These are phyloP conservation scores for Echinops telfairi DNA, from an alignment of 2,113 vertebrate genomes.

Conservation along the genomic window DNA sequence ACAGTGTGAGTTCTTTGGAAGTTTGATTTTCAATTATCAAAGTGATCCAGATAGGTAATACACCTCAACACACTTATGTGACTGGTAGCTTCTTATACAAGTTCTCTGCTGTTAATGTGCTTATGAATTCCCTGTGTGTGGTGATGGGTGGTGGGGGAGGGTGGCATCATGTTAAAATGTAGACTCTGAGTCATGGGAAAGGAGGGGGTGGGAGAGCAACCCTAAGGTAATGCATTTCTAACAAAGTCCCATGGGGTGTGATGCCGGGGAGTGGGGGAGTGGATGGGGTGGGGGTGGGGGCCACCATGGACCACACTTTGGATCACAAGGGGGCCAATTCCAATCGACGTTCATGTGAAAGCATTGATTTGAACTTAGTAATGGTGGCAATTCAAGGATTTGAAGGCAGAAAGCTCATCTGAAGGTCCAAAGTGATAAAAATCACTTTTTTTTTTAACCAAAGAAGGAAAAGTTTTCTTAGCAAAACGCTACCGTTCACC, in stretches of 20 bases:
- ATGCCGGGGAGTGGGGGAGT: no score
- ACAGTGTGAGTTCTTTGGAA: not conserved
- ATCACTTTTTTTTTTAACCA: constrained; percentile 49
- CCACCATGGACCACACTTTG: not conserved
- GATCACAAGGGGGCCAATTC: not conserved
- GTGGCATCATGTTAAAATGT: not conserved
- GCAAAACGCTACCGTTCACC: not conserved
- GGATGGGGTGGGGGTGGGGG: no score
- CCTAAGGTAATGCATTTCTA: not conserved
- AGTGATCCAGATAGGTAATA: not conserved
- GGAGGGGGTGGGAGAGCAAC: not conserved
- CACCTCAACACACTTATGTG: not conserved
- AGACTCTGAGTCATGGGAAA: not conserved
- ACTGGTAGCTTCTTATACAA: not conserved
- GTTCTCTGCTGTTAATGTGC: not conserved
- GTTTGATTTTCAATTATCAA: not conserved
- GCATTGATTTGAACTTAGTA: constrained; percentile 19
- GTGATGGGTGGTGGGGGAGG: no score
- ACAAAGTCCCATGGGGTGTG: not conserved
- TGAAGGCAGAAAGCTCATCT: constrained; percentile 46
- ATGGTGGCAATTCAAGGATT: constrained; percentile 47
- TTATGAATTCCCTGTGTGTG: not conserved
- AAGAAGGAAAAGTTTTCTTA: constrained; percentile 35
- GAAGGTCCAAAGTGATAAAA: constrained; percentile 66
- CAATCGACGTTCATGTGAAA: not conserved